Conservation (phyloP, 2,797 vertebrate genomes). For the Florisuga fusca region DNA sequence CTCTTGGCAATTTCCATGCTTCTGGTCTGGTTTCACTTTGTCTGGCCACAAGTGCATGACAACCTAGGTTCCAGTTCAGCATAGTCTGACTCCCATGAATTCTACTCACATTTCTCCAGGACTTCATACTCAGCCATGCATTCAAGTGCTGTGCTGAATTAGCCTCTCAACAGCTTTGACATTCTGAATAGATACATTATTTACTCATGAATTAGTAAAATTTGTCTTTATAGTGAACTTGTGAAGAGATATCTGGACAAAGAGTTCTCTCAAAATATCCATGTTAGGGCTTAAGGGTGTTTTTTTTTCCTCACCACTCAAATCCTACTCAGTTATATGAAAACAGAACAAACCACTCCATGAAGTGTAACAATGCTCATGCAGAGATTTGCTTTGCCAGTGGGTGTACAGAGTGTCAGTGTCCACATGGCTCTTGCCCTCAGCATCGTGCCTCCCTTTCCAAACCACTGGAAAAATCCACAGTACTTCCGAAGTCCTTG, state of each 20-base stretch:
- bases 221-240: background rate
- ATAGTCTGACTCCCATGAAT: slow-evolving; percentile 29
- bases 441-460: background rate
- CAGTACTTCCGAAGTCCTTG: background rate
- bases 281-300: background rate
- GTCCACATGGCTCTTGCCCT: background rate
- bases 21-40: slow-evolving; percentile 67
- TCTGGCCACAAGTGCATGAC: slow-evolving; percentile 53
- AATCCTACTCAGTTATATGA: background rate
- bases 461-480: background rate
- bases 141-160: background rate
- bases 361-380: background rate
- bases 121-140: background rate
- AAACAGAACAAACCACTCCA: background rate
- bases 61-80: slow-evolving; percentile 35
- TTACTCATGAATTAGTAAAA: background rate
- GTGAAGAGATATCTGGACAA: background rate
- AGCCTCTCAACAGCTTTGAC: background rate
- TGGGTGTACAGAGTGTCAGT: background rate
- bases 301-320: background rate
- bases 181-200: background rate
- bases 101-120: background rate
- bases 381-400: background rate
- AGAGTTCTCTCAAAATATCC: background rate
- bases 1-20: slow-evolving; percentile 46